Percentiles rank a stretch among this genome's conserved stretches.
These are phyloP conservation scores for Drymodes brunneopygia DNA, from an alignment of 2,113 vertebrate species.

Conservation along the genomic window DNA sequence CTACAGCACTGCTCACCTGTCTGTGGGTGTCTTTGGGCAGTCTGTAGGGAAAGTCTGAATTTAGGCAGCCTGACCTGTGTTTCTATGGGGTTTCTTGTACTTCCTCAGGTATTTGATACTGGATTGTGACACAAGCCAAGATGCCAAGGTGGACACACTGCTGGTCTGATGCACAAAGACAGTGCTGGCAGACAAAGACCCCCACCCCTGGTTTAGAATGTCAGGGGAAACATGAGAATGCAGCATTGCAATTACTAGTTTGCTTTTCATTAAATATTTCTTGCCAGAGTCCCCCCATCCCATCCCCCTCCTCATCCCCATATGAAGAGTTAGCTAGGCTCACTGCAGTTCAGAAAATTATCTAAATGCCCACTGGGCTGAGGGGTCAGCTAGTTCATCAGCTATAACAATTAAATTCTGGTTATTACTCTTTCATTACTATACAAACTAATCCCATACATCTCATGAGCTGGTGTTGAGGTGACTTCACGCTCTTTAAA, in stretches of 20 bases:
- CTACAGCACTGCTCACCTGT: background rate
- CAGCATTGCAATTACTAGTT: background rate
- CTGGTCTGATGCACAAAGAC: background rate
- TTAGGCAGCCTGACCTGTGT: background rate
- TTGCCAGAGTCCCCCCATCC: background rate
- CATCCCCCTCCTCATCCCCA: background rate
- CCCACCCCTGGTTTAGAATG: background rate
- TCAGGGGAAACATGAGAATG: background rate
- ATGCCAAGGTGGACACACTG: background rate
- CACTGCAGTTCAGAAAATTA: background rate
- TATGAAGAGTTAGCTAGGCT: background rate
- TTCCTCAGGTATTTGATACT: background rate
- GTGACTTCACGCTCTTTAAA: background rate
- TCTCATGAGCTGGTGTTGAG: background rate
- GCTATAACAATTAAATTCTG: conserved; percentile 23
- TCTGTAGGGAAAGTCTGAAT: background rate
- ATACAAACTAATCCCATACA: conserved; percentile 24
- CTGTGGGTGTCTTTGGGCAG: background rate
- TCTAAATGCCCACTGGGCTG: conserved; percentile 30
- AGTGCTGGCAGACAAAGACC: background rate
- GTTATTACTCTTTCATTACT: conserved; percentile 50
- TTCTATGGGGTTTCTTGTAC: background rate
- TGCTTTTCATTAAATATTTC: background rate
- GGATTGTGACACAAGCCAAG: background rate
- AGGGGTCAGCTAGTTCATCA: conserved; percentile 34